These are phyloP conservation scores for Halisarca cf. caerulea DNA, from an alignment of 37 sponge, comb jelly and placozoan species.

Conservation along the genomic window DNA sequence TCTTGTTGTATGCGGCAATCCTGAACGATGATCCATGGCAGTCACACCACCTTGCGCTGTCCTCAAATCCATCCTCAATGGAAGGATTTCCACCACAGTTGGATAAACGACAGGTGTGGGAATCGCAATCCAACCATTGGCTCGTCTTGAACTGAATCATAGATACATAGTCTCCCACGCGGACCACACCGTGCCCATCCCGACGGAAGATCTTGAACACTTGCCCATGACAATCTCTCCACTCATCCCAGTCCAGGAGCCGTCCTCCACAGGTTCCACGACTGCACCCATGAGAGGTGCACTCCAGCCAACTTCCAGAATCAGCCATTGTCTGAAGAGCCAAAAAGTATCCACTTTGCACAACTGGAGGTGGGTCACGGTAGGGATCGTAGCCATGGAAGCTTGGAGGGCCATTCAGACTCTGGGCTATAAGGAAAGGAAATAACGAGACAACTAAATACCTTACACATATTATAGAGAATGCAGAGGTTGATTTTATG, in stretches of 20 bases:
- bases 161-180: conserved; percentile 8
- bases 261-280: not conserved
- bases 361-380: conserved; percentile 9
- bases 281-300: not conserved
- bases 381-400: conserved; percentile 1
- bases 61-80: not conserved
- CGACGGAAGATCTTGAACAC: conserved; percentile 12
- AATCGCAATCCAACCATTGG: not conserved
- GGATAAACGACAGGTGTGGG: not conserved
- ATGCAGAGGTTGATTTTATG: too few relatives aligned
- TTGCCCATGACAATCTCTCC: not conserved
- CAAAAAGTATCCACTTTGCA: not conserved
- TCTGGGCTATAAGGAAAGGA: too few relatives aligned
- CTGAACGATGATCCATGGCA: conserved; percentile 11
- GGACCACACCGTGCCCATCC: conserved; percentile 1
- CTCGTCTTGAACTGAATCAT: not conserved
- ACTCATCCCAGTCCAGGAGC: conserved; percentile 24
- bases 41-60: conserved; percentile 6
- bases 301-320: not conserved
- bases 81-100: not conserved
- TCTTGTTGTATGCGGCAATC: not conserved
- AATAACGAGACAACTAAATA: too few relatives aligned
- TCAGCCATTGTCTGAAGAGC: not conserved
- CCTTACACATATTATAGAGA: too few relatives aligned
- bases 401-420: not conserved